Evolutionary conservation across 2,113 vertebrate genomes (phyloP).

Genomic region (Heloderma charlesbogerti): DNA sequence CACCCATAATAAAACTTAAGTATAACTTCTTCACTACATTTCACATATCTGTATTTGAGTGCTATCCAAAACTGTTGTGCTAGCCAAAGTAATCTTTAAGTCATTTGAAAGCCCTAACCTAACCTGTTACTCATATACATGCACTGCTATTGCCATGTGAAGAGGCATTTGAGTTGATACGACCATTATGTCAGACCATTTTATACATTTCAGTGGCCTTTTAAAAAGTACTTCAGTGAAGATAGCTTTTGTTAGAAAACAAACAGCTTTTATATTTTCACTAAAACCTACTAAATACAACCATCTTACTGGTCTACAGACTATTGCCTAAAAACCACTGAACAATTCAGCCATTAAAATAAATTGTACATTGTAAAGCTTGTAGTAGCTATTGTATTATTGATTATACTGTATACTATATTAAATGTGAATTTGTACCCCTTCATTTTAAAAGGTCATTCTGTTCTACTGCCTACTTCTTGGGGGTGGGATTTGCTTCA

Average conservation of each 20-base stretch:
- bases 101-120: conserved; percentile 81
- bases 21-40: conserved; percentile 92
- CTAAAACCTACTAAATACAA: conserved; percentile 77
- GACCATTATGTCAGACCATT: conserved; percentile 84
- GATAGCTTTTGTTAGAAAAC: conserved; percentile 79
- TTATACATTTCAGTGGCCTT: conserved; percentile 99
- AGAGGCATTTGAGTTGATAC: conserved; percentile 85
- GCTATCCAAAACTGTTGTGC: conserved; percentile 90
- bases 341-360: conserved; percentile 93
- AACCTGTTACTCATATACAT: conserved; percentile 88
- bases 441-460: conserved; percentile 86
- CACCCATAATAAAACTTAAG: conserved; percentile 84
- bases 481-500: conserved; percentile 28
- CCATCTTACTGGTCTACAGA: conserved; percentile 89
- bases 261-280: conserved; percentile 86
- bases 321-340: conserved; percentile 93
- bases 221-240: conserved; percentile 79
- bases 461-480: conserved; percentile 84
- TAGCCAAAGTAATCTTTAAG: conserved; percentile 90
- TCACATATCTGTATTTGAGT: conserved; percentile 93
- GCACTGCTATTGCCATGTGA: conserved; percentile 92
- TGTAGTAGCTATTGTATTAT: conserved; percentile 84
- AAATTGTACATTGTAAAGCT: conserved; percentile 99
- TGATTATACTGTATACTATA: conserved; percentile 85
- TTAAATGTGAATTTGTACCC: conserved; percentile 91